phyloP scores from a whole-genome alignment of 2,113 vertebrate genomes.

The Neogale vison region DNA sequence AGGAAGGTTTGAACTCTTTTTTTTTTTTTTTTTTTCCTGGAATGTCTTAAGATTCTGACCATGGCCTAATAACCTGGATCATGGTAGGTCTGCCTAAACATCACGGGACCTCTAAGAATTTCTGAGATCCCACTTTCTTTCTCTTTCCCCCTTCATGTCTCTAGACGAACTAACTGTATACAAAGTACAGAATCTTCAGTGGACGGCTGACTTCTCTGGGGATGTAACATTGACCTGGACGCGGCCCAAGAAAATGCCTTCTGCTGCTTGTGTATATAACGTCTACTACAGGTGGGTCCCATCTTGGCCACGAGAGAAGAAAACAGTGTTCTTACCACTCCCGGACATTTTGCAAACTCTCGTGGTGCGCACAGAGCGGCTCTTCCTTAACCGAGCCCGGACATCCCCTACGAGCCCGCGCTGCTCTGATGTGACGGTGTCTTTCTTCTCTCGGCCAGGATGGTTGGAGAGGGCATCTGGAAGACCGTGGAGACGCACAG shows the following conservation, averaged over 20 bases:
- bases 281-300: constrained; percentile 91
- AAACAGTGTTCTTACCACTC: fast-evolving
- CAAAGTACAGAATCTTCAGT: constrained; percentile 98
- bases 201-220: constrained; percentile 92
- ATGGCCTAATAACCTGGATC: background rate
- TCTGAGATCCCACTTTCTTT: background rate
- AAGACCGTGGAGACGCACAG: constrained; percentile 94
- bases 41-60: background rate
- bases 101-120: background rate
- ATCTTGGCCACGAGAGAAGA: fast-evolving
- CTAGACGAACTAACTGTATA: constrained; percentile 91
- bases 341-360: fast-evolving
- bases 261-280: constrained; percentile 91
- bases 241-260: constrained; percentile 93
- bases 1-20: background rate
- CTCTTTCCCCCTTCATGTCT: background rate
- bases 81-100: background rate
- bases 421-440: background rate
- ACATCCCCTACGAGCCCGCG: fast-evolving
- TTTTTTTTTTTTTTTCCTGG: background rate
- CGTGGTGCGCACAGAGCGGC: fast-evolving
- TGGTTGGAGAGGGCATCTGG: constrained; percentile 92
- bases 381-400: fast-evolving
- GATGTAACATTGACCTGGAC: constrained; percentile 94
- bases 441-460: constrained; percentile 79